phyloP scores from a whole-genome alignment of 2,113 vertebrate species.

The Zosterops lateralis region DNA sequence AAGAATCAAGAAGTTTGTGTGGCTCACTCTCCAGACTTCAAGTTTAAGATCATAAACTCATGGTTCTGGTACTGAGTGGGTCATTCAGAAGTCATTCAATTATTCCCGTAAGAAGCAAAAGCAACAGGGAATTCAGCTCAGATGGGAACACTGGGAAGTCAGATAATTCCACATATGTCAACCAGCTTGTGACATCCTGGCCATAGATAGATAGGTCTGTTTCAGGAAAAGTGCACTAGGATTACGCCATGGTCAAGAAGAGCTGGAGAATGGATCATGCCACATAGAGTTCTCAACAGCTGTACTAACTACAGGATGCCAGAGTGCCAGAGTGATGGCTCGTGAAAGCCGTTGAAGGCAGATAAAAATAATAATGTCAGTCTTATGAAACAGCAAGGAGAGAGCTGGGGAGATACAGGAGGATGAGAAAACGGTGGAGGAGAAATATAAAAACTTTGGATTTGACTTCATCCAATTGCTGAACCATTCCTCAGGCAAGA shows the following conservation, averaged over 20 bases:
- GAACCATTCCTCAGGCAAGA: neutral
- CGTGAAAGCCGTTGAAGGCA: neutral
- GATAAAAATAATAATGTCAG: neutral
- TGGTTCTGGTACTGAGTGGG: neutral
- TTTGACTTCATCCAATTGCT: neutral
- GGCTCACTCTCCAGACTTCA: neutral
- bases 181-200: neutral
- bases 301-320: neutral
- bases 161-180: neutral
- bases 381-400: neutral
- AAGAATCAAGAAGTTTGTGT: neutral
- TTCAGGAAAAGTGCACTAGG: neutral
- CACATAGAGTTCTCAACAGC: neutral
- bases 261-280: neutral
- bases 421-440: neutral
- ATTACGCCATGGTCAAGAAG: neutral
- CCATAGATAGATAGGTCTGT: neutral
- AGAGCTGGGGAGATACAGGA: neutral
- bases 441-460: neutral
- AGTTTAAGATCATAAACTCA: neutral
- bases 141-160: neutral
- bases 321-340: accelerated
- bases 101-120: neutral
- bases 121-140: neutral
- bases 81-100: neutral